A percentile compares a stretch with the other conserved stretches of the same genome.
Conservation (phyloP, 2,797 vertebrate species). For the Pempheris klunzingeri region DNA sequence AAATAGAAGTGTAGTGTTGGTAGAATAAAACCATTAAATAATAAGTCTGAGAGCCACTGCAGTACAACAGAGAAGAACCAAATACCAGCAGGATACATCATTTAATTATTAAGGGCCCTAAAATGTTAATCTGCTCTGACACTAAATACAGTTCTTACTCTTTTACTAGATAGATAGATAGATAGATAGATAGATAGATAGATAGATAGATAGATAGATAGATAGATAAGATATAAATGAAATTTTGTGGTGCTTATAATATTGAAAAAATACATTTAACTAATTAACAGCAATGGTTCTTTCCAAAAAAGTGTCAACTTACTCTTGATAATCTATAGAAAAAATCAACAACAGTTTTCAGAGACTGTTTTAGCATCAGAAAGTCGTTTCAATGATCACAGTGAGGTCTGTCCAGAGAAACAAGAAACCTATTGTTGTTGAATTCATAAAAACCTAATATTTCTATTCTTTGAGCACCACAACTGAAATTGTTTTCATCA, state of each 20-base stretch:
- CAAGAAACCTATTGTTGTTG: conserved; percentile 29
- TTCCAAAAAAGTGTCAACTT: not conserved
- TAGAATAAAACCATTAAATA: not conserved
- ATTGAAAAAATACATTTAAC: not conserved
- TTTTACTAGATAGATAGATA: too few species aligned
- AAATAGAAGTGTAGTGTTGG: not conserved
- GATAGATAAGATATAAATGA: not conserved
- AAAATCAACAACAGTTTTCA: not conserved
- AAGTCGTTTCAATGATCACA: conserved; percentile 13
- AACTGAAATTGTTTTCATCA: conserved; percentile 30
- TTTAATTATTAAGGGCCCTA: not conserved
- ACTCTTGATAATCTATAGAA: not conserved
- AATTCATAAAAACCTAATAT: conserved; percentile 42
- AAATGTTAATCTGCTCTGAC: not conserved
- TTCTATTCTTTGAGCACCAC: conserved; percentile 37
- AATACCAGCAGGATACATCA: not conserved
- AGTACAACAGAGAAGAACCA: not conserved
- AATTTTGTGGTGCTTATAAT: not conserved
- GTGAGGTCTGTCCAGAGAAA: conserved; percentile 12
- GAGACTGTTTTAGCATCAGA: not conserved
- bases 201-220: too few species aligned
- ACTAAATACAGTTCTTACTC: not conserved
- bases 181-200: too few species aligned
- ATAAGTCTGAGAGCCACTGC: not conserved
- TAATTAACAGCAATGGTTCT: not conserved